Percentiles rank a stretch among this genome's conserved stretches.
phyloP scores from a whole-genome alignment of 1,140 invertebrate species.

The Drosophila nigromelanica region DNA sequence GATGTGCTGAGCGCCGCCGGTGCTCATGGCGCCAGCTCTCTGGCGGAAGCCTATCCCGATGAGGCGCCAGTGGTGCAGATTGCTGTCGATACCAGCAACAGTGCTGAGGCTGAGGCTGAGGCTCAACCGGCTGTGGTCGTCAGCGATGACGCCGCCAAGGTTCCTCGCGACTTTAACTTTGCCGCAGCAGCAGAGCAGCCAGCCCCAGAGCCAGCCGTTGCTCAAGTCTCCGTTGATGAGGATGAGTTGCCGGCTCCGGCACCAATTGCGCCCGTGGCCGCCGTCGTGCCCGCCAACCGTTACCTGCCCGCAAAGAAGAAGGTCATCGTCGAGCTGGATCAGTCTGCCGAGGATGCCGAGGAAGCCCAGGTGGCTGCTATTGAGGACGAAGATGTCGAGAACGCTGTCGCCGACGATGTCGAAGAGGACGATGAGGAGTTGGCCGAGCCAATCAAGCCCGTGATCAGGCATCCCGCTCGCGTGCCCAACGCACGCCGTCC shows the following conservation, averaged over 20 bases:
- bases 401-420: slow-evolving; percentile 56
- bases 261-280: slow-evolving; percentile 59
- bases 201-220: slow-evolving; percentile 36
- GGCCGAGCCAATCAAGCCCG: slow-evolving; percentile 55
- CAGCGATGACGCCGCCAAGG: slow-evolving; percentile 73
- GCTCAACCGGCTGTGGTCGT: slow-evolving; percentile 34
- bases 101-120: slow-evolving; percentile 43
- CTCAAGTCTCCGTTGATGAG: slow-evolving; percentile 46
- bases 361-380: slow-evolving; percentile 71
- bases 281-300: slow-evolving; percentile 69
- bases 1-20: slow-evolving; percentile 68
- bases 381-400: slow-evolving; percentile 68
- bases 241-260: slow-evolving; percentile 71
- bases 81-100: slow-evolving; percentile 45
- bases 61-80: slow-evolving; percentile 65
- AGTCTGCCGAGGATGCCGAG: slow-evolving; percentile 82
- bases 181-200: slow-evolving; percentile 40
- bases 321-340: slow-evolving; percentile 78
- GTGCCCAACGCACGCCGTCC: slow-evolving; percentile 73
- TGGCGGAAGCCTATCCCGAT: slow-evolving; percentile 80
- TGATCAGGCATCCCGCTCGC: slow-evolving; percentile 55
- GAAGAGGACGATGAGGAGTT: slow-evolving; percentile 63
- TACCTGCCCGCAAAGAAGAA: slow-evolving; percentile 83
- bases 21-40: slow-evolving; percentile 68
- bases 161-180: slow-evolving; percentile 74